Evolutionary conservation across 2,797 vertebrate species (phyloP), one percentile per base, ranked within the genome.

Genomic region (Bovichtus variegatus): DNA sequence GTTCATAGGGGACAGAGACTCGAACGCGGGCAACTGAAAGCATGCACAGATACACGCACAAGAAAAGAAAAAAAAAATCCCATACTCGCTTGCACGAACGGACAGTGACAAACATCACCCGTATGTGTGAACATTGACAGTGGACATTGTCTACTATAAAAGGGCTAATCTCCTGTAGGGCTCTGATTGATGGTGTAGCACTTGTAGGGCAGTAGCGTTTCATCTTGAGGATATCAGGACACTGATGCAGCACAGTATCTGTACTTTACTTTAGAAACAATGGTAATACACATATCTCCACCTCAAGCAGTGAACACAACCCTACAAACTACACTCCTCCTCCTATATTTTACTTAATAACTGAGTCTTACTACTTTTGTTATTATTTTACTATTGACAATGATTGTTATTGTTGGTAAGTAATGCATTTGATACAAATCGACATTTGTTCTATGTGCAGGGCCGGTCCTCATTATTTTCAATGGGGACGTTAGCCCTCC

Each of bases 1-100:
- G 96, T 96, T 99, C 78, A 97, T 99, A 0, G 98, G 97, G 43
- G 98, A 99, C 94, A 94, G 96, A 78, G 98, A 99, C 93, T 89
- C 95, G 0, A 97, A 97, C 16, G 91, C 96, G 34, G 98, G 98
- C 65, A 98, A 99, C 91, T 99, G 90, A 94, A 77, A 25, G 50
- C 58, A 49, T 12, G 15, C 38, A 60, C 29, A 60, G 23, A 57
- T 31, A 66, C n/a, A 15, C 40, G 18, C 38, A 60, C 34, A 25
- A 38, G 8, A 19, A 36, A 15, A 54, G 12, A 5, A 15, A 6
- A 27, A 31, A 55, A 51, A 36, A 44, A 15, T n/a, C 18, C 67
- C 54, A 62, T 41, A 63, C 47, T 80, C 31, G 31, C 65, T 65
- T 54, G 51, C 58, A 51, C 21, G 43, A 75, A 46, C 21, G 19